Base-by-base conservation (phyloP, 2,888 invertebrate genomes). In the Nematopogon swammerdamellus region DNA sequence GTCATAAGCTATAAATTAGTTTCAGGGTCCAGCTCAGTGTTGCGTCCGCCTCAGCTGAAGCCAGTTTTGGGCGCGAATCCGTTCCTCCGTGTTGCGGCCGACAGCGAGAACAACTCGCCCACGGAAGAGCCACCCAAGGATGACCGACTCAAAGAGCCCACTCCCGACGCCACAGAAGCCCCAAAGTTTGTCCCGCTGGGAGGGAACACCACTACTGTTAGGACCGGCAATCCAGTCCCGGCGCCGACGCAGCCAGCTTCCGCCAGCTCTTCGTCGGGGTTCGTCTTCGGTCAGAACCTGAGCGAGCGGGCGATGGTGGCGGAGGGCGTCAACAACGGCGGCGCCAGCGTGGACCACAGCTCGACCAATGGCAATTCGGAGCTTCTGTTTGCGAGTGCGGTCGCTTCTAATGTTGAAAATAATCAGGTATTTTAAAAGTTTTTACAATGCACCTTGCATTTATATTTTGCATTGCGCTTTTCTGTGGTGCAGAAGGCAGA, bases 241-340 rank as follows among this genome's bases (percentile, higher is more conserved):
- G 59, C 67, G 2, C 61, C 70, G 0, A 63, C 61, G 2, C 71
- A 72, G 36, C 63, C 72, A 1, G 59, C 70, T 0, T 63, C 64
- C 50, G 63, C 71, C 1, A 42, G 67, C 50, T 81, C 86, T 30
- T 81, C 81, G 49, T 76, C 82, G 19, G 85, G 87, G 30, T 95
- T 95, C 79, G 89, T 95, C 14, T 96, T 96, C 69, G 95, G 95
- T 1, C 92, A 95, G 68, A 95, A 95, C 71, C 82, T 95, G 47
- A 90, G 91, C 60, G 94, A 92, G 57, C 82, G 95, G 58, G 94
- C 93, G 10, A 79, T 88, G 25, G 86, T 85, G 36, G 83, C 85
- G 55, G 80, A 75, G 47, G 80, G 80, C 52, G 71, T 80, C 2
- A 82, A 79, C 47, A 80, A 81, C 57, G 82, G 82, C n/a, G 72